These are phyloP conservation scores for Drosophila pandora DNA, from an alignment of 1,140 invertebrate genomes.

Conservation along the genomic window DNA sequence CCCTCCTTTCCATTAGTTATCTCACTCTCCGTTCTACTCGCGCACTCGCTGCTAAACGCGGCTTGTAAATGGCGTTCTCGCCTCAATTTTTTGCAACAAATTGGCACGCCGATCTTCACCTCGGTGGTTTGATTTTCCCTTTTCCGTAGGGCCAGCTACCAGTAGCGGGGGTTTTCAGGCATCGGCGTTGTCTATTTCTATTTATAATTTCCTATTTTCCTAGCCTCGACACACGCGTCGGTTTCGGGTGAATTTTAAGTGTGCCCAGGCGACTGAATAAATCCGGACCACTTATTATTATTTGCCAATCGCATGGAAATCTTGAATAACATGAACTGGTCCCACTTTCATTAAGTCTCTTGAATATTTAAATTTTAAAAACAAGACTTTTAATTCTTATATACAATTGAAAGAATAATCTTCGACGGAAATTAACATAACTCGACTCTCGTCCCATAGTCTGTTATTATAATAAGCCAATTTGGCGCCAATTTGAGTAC, in stretches of 20 bases:
- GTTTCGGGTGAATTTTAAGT: slow-evolving; percentile 13
- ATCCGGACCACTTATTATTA: not conserved
- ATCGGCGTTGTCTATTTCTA: slow-evolving; percentile 39
- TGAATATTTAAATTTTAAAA: not conserved
- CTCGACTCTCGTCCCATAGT: too few relatives aligned
- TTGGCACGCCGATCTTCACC: slow-evolving; percentile 52
- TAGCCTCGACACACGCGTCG: slow-evolving; percentile 35
- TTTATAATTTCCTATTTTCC: slow-evolving; percentile 43
- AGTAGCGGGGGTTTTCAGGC: slow-evolving; percentile 25
- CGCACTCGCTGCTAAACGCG: slow-evolving; percentile 57
- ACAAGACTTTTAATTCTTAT: too few relatives aligned
- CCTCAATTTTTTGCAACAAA: slow-evolving; percentile 72
- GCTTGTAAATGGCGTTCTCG: slow-evolving; percentile 72
- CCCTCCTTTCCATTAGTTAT: not conserved
- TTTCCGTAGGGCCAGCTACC: slow-evolving; percentile 17
- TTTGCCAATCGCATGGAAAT: not conserved
- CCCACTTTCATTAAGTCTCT: not conserved
- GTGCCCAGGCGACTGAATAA: not conserved
- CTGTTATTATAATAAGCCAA: too few relatives aligned
- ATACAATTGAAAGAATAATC: too few relatives aligned
- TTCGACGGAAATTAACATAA: too few relatives aligned
- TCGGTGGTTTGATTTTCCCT: slow-evolving; percentile 44
- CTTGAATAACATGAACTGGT: not conserved
- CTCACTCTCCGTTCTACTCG: slow-evolving; percentile 52
- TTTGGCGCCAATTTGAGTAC: too few relatives aligned